Evolutionary conservation across 2,113 vertebrate species (phyloP).

Genomic region (Tachysurus vachellii): DNA sequence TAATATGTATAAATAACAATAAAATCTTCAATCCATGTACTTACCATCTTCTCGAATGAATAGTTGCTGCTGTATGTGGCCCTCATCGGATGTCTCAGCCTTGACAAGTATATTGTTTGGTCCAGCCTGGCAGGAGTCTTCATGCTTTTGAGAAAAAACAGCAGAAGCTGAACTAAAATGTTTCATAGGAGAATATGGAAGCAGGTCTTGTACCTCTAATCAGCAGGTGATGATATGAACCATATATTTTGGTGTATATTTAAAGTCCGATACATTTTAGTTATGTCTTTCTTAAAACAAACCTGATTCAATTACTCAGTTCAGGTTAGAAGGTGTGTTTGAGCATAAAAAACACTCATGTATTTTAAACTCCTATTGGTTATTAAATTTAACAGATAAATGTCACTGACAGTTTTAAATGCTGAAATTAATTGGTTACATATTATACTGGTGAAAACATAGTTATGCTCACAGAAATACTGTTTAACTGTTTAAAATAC

Average conservation of each 20-base stretch:
- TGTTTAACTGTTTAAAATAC: background rate
- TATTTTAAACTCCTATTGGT: background rate
- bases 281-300: background rate
- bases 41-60: constrained; percentile 67
- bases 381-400: background rate
- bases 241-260: background rate
- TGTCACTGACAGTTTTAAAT: background rate
- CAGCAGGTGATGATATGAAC: background rate
- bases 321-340: background rate
- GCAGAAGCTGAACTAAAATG: background rate
- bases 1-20: background rate
- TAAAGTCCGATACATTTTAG: background rate
- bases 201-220: background rate
- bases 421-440: background rate
- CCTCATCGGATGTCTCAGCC: constrained; percentile 63
- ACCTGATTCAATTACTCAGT: background rate
- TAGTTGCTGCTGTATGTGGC: constrained; percentile 48
- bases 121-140: constrained; percentile 63
- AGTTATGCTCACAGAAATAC: background rate
- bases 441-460: background rate
- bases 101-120: constrained; percentile 63
- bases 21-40: constrained; percentile 27
- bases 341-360: background rate
- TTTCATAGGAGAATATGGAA: background rate
- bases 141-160: constrained; percentile 55